A percentile compares a stretch with the other conserved stretches of the same genome.
phyloP scores from a whole-genome alignment of 2,888 invertebrate species.

The Bhutanitis thaidina region DNA sequence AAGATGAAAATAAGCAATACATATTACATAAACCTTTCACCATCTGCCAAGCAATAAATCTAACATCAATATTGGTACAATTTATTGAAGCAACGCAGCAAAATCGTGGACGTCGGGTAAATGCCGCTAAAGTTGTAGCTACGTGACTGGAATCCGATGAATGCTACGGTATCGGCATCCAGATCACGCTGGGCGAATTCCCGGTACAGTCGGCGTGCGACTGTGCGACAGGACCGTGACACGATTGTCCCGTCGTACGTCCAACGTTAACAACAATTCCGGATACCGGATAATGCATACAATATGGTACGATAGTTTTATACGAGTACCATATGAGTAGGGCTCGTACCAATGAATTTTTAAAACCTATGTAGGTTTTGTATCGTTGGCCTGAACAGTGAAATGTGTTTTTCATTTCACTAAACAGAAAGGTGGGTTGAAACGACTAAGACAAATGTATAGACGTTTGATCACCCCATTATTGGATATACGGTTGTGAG shows the following conservation, averaged over 20 bases:
- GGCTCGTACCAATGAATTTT: no score
- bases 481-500: no score
- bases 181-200: constrained; percentile 51
- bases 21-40: background rate
- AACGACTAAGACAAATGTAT: no score
- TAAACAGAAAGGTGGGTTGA: no score
- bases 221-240: constrained; percentile 22
- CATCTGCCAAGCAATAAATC: constrained; percentile 15
- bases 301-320: no score
- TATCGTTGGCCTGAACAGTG: no score
- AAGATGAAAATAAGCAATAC: no score
- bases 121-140: constrained; percentile 32
- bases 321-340: no score
- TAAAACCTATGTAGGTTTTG: no score
- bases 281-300: constrained; percentile 20
- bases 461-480: no score
- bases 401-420: no score
- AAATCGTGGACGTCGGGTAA: constrained; percentile 32
- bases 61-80: constrained; percentile 22
- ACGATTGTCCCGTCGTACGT: constrained; percentile 33
- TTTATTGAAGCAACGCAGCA: constrained; percentile 28
- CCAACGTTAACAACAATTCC: constrained; percentile 26
- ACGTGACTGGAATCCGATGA: constrained; percentile 33
- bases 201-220: constrained; percentile 29
- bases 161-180: constrained; percentile 33